These are phyloP conservation scores for Lipotes vexillifer DNA, from an alignment of 2,113 vertebrate species.

Conservation along the genomic window DNA sequence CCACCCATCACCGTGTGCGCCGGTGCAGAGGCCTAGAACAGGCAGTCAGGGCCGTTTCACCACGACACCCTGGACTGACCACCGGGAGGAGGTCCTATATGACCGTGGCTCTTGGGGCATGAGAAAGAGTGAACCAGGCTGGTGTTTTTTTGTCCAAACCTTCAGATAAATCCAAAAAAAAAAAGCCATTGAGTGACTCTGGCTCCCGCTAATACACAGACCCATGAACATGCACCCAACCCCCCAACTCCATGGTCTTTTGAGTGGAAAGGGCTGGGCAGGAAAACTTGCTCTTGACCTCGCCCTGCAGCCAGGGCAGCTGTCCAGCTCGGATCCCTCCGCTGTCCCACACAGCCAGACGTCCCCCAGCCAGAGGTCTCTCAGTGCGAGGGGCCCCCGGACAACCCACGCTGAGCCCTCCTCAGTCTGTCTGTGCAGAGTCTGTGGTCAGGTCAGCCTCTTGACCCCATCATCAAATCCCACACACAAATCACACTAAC, in stretches of 20 bases:
- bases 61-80: not conserved
- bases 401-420: not conserved
- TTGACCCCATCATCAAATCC: not conserved
- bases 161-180: not conserved
- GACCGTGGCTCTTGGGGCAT: not conserved
- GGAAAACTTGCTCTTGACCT: not conserved
- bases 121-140: not conserved
- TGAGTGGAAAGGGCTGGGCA: not conserved
- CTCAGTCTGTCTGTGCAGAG: no score
- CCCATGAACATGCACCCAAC: rapidly evolving
- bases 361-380: rapidly evolving
- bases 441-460: not conserved
- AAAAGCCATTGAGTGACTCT: not conserved
- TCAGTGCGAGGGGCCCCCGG: not conserved
- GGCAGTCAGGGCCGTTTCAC: not conserved
- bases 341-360: no score
- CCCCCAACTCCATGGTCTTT: not conserved
- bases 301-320: not conserved
- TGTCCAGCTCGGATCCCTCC: not conserved
- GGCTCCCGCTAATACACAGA: not conserved
- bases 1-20: no score
- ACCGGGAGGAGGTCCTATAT: not conserved
- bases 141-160: not conserved
- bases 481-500: not conserved
- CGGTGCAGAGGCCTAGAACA: not conserved